phyloP scores from a whole-genome alignment of 2,888 invertebrate genomes.

The Clusia tigrina region DNA sequence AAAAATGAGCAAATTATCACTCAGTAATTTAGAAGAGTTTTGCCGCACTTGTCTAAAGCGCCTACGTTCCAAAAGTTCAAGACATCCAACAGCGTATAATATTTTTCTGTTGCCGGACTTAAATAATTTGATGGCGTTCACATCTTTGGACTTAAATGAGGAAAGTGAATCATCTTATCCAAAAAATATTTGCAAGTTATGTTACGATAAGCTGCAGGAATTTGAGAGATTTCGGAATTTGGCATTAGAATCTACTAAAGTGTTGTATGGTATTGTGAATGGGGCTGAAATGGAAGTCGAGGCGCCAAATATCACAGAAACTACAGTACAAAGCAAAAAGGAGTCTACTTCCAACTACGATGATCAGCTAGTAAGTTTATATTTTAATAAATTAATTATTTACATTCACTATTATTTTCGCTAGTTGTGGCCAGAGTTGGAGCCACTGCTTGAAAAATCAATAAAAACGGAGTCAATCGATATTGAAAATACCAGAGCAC shows the following conservation, averaged over 20 bases:
- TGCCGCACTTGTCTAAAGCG: constrained; percentile 52
- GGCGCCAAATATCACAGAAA: too few relatives aligned
- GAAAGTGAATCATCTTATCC: constrained; percentile 43
- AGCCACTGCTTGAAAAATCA: constrained; percentile 20
- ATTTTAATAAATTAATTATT: neutral
- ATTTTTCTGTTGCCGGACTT: constrained; percentile 42
- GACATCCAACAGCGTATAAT: constrained; percentile 34
- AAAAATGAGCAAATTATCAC: constrained; percentile 30
- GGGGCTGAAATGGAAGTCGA: constrained; percentile 8
- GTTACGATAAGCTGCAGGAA: constrained; percentile 49
- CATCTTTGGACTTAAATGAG: constrained; percentile 46
- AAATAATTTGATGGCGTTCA: constrained; percentile 43
- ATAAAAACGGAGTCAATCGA: constrained; percentile 37
- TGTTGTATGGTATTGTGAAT: constrained; percentile 32
- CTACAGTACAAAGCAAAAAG: too few relatives aligned
- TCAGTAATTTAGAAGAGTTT: constrained; percentile 46
- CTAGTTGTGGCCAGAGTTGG: constrained; percentile 39
- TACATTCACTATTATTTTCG: neutral
- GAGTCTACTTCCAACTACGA: constrained; percentile 17
- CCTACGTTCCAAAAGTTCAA: constrained; percentile 34
- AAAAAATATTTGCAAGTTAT: constrained; percentile 47
- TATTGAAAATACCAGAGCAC: constrained; percentile 27
- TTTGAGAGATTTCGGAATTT: constrained; percentile 48
- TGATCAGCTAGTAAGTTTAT: constrained; percentile 36
- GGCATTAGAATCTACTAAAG: constrained; percentile 43